Conservation (phyloP, 2,797 vertebrate genomes). For the Diplodus sargus region DNA sequence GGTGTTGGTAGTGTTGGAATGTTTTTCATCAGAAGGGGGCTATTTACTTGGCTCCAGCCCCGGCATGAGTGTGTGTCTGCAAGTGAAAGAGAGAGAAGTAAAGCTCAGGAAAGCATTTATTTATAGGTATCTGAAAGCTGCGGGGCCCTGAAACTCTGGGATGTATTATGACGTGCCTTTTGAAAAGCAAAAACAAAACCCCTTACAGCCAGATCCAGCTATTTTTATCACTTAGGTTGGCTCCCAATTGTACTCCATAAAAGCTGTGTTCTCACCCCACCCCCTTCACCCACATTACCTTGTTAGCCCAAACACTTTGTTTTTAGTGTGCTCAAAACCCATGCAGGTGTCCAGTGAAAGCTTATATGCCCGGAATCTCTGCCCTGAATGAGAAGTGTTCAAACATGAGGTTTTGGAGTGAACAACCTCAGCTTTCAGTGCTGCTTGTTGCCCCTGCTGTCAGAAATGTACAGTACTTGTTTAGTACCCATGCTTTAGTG, state of each 20-base stretch:
- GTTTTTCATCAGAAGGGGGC: constrained; percentile 79
- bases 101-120: constrained; percentile 82
- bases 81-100: constrained; percentile 59
- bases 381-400: constrained; percentile 15
- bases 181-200: constrained; percentile 77
- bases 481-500: constrained; percentile 9
- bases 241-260: constrained; percentile 74
- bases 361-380: constrained; percentile 29
- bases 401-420: constrained; percentile 19
- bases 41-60: constrained; percentile 74
- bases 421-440: background rate
- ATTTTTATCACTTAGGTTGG: constrained; percentile 77
- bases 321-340: constrained; percentile 49
- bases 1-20: constrained; percentile 73
- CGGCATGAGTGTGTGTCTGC: constrained; percentile 61
- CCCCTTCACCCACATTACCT: constrained; percentile 44
- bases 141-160: constrained; percentile 72
- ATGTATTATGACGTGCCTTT: constrained; percentile 78
- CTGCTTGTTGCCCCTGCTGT: constrained; percentile 1
- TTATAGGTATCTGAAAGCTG: constrained; percentile 83
- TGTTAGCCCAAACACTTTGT: constrained; percentile 56
- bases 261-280: constrained; percentile 54
- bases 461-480: constrained; percentile 15
- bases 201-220: constrained; percentile 68
- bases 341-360: constrained; percentile 66